A percentile compares a stretch with the other conserved stretches of the same genome.
These are phyloP conservation scores for Calephelis perditalis DNA, from an alignment of 2,888 invertebrate genomes.

Conservation along the genomic window DNA sequence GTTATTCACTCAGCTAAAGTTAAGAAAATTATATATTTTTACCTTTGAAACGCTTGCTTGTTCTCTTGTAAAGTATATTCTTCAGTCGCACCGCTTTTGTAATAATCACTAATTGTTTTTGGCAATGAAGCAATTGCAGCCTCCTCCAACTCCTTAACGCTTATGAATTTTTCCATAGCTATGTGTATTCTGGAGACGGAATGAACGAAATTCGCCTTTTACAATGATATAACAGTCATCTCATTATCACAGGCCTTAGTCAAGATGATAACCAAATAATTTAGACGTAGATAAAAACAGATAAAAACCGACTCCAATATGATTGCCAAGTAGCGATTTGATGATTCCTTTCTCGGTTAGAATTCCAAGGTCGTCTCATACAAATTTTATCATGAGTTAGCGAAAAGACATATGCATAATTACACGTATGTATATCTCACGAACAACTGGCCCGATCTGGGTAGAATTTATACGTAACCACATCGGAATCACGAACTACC, in stretches of 20 bases:
- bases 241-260: conserved; percentile 5
- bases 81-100: conserved; percentile 90
- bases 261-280: conserved; percentile 1
- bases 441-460: too few species aligned
- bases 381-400: too few species aligned
- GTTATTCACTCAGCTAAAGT: background rate
- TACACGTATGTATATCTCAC: too few species aligned
- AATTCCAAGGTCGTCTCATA: too few species aligned
- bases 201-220: conserved; percentile 3
- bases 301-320: background rate
- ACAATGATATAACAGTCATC: conserved; percentile 35
- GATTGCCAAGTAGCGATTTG: too few species aligned
- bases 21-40: conserved; percentile 22
- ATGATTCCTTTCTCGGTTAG: conserved; percentile 38
- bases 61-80: conserved; percentile 87
- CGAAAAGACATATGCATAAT: too few species aligned
- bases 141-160: conserved; percentile 87
- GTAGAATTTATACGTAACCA: too few species aligned
- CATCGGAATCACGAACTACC: too few species aligned
- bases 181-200: conserved; percentile 11
- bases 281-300: background rate
- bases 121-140: conserved; percentile 82
- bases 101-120: conserved; percentile 87
- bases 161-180: conserved; percentile 76
- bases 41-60: conserved; percentile 86